Evolutionary conservation across 2,888 invertebrate species (phyloP), one percentile per base, ranked within the genome.

Genomic region (Idaea dimidiata): DNA sequence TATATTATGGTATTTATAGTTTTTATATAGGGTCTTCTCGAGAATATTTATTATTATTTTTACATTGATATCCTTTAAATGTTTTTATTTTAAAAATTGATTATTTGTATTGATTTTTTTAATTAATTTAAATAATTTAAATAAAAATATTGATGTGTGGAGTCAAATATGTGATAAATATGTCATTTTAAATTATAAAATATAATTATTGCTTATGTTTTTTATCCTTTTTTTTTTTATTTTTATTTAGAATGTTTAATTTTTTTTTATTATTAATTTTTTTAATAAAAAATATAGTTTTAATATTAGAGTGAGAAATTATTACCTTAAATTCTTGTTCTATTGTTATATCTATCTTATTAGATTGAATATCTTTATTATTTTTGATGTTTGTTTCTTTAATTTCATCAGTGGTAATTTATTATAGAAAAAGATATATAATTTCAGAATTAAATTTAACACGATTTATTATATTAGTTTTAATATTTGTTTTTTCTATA

Each of bases 141-240:
- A 88, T 58, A 71, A 94, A 94, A 95, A 94, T 93, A 87, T 93
- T 94, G 93, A 94, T 94, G 94, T 95, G 94, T 95, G 94, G 93
- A 76, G 65, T 94, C 93, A 94, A 91, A 86, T 91, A 94, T 94
- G 86, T 93, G 90, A 86, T 31, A 60, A 70, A 70, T 33, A 70
- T 33, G 73, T 88, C 88, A 92, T 89, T 91, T 94, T 93, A 93
- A 81, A 83, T 93, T 85, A 88, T 84, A 71, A 72, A 72, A 66
- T 62, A 76, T 78, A 87, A 88, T 83, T 84, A 88, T 82, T 90
- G 86, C 71, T 87, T 93, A 91, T 93, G 88, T 93, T 88, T 84
- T 84, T 80, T 93, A 84, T 88, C 86, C 72, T 93, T 93, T 90
- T 66, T 89, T 71, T 82, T 86, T 86, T 90, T 93, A 83, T 85